Percentiles rank a stretch among this genome's conserved stretches.
Evolutionary conservation across 1,140 invertebrate genomes (phyloP).

Genomic region (Trialeurodes vaporariorum): DNA sequence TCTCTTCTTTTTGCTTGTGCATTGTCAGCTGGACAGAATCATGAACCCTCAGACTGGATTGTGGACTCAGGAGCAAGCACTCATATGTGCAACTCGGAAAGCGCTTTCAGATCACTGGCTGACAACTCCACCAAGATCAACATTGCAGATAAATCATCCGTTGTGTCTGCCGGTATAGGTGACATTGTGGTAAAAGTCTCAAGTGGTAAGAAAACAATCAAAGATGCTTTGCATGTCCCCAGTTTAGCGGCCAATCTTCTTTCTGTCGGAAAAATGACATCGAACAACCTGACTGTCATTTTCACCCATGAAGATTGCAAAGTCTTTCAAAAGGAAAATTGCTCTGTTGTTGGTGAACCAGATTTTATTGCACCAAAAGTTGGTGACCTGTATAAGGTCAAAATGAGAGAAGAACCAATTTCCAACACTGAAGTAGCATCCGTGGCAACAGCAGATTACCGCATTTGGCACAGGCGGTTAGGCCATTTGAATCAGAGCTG

Average conservation of each 20-base stretch:
- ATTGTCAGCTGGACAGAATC: background rate
- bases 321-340: background rate
- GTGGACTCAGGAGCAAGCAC: background rate
- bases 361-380: background rate
- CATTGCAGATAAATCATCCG: too few relatives aligned
- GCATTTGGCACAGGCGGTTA: background rate
- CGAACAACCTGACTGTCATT: background rate
- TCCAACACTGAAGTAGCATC: background rate
- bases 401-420: background rate
- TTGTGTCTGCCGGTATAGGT: too few relatives aligned
- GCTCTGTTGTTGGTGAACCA: background rate
- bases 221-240: background rate
- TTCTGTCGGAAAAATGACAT: background rate
- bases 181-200: too few relatives aligned
- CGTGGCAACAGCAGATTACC: background rate
- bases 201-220: background rate
- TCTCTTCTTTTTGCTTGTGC: background rate
- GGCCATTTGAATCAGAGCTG: background rate
- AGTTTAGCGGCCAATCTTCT: background rate
- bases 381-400: background rate
- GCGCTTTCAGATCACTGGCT: too few relatives aligned
- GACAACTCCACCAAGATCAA: too few relatives aligned
- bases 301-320: background rate
- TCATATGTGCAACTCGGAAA: background rate
- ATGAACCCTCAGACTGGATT: background rate